These are phyloP conservation scores for Brienomyrus longianalis DNA, from an alignment of 2,113 vertebrate genomes.

Conservation along the genomic window DNA sequence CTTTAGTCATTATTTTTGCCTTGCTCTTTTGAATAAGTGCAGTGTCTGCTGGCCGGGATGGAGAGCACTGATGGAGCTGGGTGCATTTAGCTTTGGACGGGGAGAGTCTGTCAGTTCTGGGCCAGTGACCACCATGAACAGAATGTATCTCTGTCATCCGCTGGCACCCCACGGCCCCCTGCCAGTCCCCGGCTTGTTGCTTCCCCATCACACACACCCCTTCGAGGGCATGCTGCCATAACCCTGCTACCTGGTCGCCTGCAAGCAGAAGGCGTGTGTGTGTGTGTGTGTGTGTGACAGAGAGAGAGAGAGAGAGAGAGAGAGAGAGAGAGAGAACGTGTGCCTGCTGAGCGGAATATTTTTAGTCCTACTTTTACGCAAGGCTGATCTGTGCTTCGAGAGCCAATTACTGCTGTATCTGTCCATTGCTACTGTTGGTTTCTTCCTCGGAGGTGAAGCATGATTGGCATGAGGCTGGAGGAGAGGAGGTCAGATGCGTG, in stretches of 20 bases:
- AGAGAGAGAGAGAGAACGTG: slow-evolving; percentile 9
- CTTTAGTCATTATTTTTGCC: not conserved
- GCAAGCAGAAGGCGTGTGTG: not conserved
- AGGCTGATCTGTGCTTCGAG: slow-evolving; percentile 9
- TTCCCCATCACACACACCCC: not conserved
- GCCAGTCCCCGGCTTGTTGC: not conserved
- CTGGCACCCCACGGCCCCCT: not conserved
- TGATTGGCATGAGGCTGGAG: not conserved
- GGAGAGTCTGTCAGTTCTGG: slow-evolving; percentile 3
- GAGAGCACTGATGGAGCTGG: not conserved
- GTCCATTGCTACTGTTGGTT: not conserved
- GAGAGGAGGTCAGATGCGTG: not conserved
- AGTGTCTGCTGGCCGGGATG: not conserved
- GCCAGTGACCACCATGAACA: not conserved
- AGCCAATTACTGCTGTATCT: slow-evolving; percentile 9
- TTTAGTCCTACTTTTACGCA: slow-evolving; percentile 5
- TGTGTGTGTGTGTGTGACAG: not conserved
- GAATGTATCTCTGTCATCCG: not conserved
- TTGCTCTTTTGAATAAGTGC: not conserved
- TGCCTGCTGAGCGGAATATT: not conserved
- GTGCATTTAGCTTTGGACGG: not conserved
- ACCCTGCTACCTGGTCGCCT: slow-evolving; percentile 2
- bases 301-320: slow-evolving; percentile 6
- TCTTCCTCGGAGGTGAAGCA: not conserved
- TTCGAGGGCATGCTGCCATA: not conserved